These are phyloP conservation scores for Danionella cerebrum DNA, from an alignment of 2,113 vertebrate genomes.

Conservation along the genomic window DNA sequence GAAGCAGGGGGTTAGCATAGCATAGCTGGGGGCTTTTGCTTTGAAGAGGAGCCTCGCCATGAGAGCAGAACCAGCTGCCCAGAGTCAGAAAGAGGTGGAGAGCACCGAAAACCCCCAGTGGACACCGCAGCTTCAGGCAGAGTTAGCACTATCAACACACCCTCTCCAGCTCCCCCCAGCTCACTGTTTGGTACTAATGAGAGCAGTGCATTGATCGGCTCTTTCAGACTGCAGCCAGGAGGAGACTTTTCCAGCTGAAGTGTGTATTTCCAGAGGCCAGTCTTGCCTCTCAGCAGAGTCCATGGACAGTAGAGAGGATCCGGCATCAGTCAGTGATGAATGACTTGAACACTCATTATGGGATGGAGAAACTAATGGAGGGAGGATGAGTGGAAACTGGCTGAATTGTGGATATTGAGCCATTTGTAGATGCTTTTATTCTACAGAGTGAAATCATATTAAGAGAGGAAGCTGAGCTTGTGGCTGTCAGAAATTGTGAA, in stretches of 20 bases:
- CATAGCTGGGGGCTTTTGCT: slow-evolving; percentile 50
- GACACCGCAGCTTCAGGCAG: slow-evolving; percentile 37
- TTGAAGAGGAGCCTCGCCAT: slow-evolving; percentile 53
- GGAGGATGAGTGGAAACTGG: neutral
- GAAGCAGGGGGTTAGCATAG: slow-evolving; percentile 56
- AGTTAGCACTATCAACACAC: neutral
- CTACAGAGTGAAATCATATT: no score
- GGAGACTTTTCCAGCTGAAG: neutral
- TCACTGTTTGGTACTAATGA: slow-evolving; percentile 23
- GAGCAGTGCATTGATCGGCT: slow-evolving; percentile 13
- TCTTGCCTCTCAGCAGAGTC: neutral
- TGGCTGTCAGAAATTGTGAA: no score
- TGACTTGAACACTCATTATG: slow-evolving; percentile 1
- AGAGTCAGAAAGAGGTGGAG: slow-evolving; percentile 35
- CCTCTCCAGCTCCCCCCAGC: neutral
- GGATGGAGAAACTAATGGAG: neutral
- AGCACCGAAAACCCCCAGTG: slow-evolving; percentile 41
- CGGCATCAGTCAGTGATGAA: slow-evolving; percentile 19
- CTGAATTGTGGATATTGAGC: neutral
- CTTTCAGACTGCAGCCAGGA: slow-evolving; percentile 5
- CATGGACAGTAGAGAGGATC: neutral
- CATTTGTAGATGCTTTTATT: neutral
- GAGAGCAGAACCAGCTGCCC: slow-evolving; percentile 42
- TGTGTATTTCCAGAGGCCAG: slow-evolving; percentile 7
- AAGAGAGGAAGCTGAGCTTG: no score